Conservation (phyloP, 92 coral and sea anemone genomes). For the Phenganax marumi region DNA sequence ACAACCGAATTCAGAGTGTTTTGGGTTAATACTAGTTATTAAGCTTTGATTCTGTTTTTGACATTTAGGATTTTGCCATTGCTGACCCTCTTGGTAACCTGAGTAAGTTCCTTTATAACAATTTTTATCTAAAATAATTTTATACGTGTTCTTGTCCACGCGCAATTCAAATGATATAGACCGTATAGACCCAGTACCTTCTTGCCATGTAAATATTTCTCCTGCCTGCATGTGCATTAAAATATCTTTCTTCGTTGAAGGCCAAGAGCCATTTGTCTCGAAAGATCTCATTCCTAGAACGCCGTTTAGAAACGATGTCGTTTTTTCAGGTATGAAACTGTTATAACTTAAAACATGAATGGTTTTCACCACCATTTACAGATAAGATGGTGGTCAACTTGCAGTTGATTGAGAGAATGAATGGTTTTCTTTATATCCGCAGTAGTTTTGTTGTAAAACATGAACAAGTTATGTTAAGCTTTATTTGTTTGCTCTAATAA, state of each 20-base stretch:
- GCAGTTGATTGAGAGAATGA: too few species aligned
- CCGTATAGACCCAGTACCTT: not conserved
- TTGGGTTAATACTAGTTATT: not conserved
- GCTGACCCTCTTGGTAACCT: constrained; percentile 30
- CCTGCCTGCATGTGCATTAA: not conserved
- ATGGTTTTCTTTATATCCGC: too few species aligned
- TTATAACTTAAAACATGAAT: too few species aligned
- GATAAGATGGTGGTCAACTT: not conserved
- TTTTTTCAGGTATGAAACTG: not conserved
- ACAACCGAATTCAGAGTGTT: not conserved
- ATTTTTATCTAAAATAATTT: not conserved
- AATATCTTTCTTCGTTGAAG: constrained; percentile 33
- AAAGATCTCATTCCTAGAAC: constrained; percentile 76
- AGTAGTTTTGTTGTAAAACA: too few species aligned
- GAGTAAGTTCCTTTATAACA: not conserved
- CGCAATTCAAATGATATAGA: not conserved
- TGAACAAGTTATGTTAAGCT: too few species aligned
- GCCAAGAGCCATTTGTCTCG: constrained; percentile 66
- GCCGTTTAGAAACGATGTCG: constrained; percentile 52
- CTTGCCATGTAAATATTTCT: not conserved
- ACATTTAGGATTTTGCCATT: constrained; percentile 26
- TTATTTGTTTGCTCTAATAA: too few species aligned
- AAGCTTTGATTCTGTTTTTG: not conserved
- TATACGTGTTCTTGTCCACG: not conserved
- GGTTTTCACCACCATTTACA: not conserved